Conservation (phyloP, 2,113 vertebrate species). For the Colaptes auratus region DNA sequence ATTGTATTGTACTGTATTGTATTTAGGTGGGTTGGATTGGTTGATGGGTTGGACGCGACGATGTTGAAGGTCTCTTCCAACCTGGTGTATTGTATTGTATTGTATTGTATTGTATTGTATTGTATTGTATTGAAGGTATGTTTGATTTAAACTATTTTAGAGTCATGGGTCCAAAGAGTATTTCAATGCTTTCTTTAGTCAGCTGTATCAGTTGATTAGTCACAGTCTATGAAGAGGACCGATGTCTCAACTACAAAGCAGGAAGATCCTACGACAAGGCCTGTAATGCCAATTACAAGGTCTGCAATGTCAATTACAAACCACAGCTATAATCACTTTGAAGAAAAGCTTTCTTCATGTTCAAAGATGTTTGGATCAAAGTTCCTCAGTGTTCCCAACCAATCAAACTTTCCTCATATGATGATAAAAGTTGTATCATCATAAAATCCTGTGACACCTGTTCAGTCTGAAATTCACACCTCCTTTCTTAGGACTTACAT, state of each 20-base stretch:
- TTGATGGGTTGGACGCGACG: too few relatives aligned
- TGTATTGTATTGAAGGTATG: background rate
- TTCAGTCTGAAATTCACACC: background rate
- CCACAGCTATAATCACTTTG: background rate
- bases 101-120: too few relatives aligned
- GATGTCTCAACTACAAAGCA: background rate
- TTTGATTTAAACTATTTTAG: constrained; percentile 37
- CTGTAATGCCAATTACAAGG: background rate
- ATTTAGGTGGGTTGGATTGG: too few relatives aligned
- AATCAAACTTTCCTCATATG: background rate
- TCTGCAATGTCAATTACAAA: background rate
- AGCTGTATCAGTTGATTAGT: constrained; percentile 1
- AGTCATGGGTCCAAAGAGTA: constrained; percentile 15
- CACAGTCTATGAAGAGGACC: background rate
- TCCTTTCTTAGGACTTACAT: background rate
- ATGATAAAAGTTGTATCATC: background rate
- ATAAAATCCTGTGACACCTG: background rate
- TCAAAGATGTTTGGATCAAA: background rate
- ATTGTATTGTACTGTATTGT: too few relatives aligned
- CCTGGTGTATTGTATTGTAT: too few relatives aligned
- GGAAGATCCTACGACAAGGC: background rate
- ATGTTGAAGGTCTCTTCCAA: too few relatives aligned
- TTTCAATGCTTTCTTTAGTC: background rate
- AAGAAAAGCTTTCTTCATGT: background rate
- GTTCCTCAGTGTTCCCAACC: background rate